Evolutionary conservation across 2,113 vertebrate species (phyloP).

Genomic region (Leucopsar rothschildi): DNA sequence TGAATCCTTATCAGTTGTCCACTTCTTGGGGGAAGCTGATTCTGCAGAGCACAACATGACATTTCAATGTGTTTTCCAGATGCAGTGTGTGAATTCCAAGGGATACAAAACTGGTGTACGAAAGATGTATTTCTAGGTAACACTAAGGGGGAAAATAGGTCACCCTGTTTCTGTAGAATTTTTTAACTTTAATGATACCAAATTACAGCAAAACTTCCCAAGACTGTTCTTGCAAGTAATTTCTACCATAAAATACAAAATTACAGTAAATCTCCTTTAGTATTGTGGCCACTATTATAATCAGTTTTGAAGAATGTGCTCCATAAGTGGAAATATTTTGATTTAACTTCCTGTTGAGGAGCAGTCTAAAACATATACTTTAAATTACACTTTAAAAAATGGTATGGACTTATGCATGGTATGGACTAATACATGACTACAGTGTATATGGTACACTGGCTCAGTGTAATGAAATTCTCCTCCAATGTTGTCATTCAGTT

Average conservation of each 20-base stretch:
- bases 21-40: background rate
- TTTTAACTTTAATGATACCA: background rate
- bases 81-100: background rate
- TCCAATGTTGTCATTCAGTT: slow-evolving; percentile 25
- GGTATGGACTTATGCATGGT: background rate
- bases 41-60: background rate
- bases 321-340: slow-evolving; percentile 27
- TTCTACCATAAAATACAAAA: background rate
- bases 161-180: background rate
- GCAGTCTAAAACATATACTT: background rate
- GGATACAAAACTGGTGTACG: background rate
- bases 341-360: slow-evolving; percentile 33
- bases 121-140: background rate
- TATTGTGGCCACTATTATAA: background rate
- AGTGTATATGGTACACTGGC: background rate
- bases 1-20: background rate
- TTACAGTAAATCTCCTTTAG: slow-evolving; percentile 3
- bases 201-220: background rate
- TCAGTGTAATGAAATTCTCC: slow-evolving; percentile 8
- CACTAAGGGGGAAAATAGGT: background rate
- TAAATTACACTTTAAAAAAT: background rate
- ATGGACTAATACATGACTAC: background rate
- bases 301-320: slow-evolving; percentile 37
- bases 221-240: background rate
- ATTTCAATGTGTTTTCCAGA: background rate